These are phyloP conservation scores for Neoitamus cyanurus DNA, from an alignment of 2,888 invertebrate species.

Conservation along the genomic window DNA sequence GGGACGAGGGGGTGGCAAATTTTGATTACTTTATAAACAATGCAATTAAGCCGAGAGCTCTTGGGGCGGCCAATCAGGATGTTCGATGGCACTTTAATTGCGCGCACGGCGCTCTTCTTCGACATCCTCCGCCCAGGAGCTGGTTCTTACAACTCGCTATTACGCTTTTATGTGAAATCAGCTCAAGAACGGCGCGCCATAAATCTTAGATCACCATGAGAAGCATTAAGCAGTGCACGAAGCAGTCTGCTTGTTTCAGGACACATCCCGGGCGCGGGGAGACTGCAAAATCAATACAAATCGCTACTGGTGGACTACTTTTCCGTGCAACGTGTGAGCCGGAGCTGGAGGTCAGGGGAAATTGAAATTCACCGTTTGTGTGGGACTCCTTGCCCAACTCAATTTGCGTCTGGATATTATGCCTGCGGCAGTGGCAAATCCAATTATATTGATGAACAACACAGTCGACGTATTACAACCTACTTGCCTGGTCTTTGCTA, in stretches of 20 bases:
- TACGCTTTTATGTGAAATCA: slow-evolving; percentile 24
- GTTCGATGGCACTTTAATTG: neutral
- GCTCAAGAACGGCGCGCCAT: neutral
- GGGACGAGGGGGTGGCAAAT: neutral
- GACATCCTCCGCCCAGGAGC: neutral
- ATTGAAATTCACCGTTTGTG: slow-evolving; percentile 36
- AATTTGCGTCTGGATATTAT: slow-evolving; percentile 40
- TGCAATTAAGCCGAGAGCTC: neutral
- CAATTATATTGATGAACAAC: slow-evolving; percentile 41
- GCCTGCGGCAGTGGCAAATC: slow-evolving; percentile 35
- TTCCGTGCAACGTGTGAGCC: neutral
- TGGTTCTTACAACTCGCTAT: neutral
- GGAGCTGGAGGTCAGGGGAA: slow-evolving; percentile 14
- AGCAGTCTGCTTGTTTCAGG: neutral
- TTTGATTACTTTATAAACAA: neutral
- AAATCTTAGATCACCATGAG: slow-evolving; percentile 28
- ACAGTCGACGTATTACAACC: slow-evolving; percentile 14
- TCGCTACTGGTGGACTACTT: slow-evolving; percentile 4
- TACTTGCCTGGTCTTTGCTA: neutral
- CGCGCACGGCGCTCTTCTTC: neutral
- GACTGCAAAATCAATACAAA: slow-evolving; percentile 21
- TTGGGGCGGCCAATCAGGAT: neutral
- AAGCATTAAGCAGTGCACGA: neutral
- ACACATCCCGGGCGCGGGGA: neutral
- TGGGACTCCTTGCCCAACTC: slow-evolving; percentile 19